Conservation (phyloP, 2,113 vertebrate species). For the Blennius ocellaris region DNA sequence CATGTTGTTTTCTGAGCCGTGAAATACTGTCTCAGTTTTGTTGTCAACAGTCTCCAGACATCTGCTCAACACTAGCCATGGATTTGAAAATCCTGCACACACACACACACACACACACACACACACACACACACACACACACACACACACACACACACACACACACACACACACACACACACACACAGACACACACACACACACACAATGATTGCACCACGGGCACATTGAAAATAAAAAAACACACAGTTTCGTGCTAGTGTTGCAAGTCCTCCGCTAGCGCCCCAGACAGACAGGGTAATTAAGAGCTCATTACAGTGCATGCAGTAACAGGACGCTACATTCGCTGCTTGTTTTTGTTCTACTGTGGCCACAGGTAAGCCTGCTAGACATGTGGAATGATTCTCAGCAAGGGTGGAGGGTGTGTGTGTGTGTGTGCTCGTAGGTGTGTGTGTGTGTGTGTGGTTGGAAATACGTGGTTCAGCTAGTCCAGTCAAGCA, state of each 20-base stretch:
- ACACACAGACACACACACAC: too few species aligned
- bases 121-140: constrained; percentile 34
- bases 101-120: too few species aligned
- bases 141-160: constrained; percentile 21
- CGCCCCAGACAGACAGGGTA: constrained; percentile 80
- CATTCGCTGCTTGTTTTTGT: constrained; percentile 77
- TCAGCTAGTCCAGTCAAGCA: constrained; percentile 74
- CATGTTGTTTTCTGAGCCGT: constrained; percentile 68
- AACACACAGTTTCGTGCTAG: constrained; percentile 48
- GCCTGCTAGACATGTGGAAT: constrained; percentile 80
- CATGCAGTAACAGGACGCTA: constrained; percentile 81
- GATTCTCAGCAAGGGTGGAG: constrained; percentile 67
- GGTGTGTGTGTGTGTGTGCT: constrained; percentile 25
- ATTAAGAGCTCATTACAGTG: constrained; percentile 84
- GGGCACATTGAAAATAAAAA: constrained; percentile 56
- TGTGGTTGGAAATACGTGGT: constrained; percentile 59
- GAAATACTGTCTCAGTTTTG: constrained; percentile 72
- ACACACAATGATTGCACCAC: constrained; percentile 50
- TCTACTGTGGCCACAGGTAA: constrained; percentile 76
- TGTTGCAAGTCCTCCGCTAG: constrained; percentile 71
- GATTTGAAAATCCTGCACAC: constrained; percentile 47
- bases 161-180: too few species aligned
- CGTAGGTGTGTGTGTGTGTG: constrained; percentile 34
- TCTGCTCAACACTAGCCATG: constrained; percentile 47
- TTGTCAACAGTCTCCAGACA: constrained; percentile 73